Evolutionary conservation across 2,797 vertebrate species (phyloP).

Genomic region (Pangasius macronema): DNA sequence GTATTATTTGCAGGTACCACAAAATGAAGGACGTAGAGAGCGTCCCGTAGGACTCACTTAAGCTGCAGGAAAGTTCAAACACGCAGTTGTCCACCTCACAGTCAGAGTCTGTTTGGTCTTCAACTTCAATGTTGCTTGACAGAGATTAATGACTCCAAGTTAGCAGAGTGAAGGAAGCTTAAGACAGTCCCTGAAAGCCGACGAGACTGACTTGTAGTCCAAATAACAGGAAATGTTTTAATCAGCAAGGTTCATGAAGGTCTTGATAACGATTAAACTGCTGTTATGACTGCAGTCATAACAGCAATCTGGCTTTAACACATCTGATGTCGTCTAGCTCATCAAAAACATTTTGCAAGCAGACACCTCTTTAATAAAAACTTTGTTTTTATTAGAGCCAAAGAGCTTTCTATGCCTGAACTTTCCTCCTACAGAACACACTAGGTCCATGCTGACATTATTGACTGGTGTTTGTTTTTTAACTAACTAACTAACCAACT

Average conservation of each 20-base stretch:
- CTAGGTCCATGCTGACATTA: neutral
- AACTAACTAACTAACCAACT: neutral
- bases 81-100: neutral
- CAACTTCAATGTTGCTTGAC: conserved; percentile 7
- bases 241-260: conserved; percentile 61
- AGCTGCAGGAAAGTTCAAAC: conserved; percentile 25
- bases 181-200: conserved; percentile 5
- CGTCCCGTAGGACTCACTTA: conserved; percentile 20
- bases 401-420: neutral
- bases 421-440: neutral
- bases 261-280: conserved; percentile 54
- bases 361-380: no score
- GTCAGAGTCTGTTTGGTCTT: conserved; percentile 24
- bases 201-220: conserved; percentile 62
- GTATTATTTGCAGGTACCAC: conserved; percentile 13
- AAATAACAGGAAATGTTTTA: conserved; percentile 66
- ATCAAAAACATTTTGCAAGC: neutral
- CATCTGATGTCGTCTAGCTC: conserved; percentile 15
- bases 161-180: conserved; percentile 14
- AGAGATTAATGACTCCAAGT: conserved; percentile 42
- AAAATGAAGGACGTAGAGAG: conserved; percentile 4
- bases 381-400: neutral
- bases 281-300: no score
- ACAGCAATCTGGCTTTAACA: conserved; percentile 39
- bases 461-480: neutral